Conservation (phyloP, 2,797 vertebrate species). For the Typhlichthys subterraneus region DNA sequence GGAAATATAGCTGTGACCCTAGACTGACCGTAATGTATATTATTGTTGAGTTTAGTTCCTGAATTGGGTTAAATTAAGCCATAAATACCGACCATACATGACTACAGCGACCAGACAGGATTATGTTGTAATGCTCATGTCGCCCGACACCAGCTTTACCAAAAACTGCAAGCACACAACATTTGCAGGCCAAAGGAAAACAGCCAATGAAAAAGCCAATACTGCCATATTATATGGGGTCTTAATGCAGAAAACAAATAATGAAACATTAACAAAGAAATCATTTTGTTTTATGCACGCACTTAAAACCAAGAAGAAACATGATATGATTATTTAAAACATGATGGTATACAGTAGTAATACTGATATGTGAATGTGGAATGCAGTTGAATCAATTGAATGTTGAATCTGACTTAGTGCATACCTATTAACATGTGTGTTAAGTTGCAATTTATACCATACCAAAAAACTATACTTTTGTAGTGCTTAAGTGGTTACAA, state of each 20-base stretch:
- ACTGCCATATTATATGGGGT: not conserved
- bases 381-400: no score
- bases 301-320: not conserved
- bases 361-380: no score
- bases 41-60: not conserved
- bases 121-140: conserved; percentile 24
- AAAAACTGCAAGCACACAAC: conserved; percentile 24
- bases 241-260: not conserved
- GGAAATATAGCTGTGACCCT: not conserved
- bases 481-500: no score
- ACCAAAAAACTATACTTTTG: no score
- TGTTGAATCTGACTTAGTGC: no score
- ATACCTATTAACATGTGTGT: no score
- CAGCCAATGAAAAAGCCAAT: conserved; percentile 21
- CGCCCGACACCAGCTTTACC: conserved; percentile 23
- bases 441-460: no score
- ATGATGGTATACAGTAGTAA: not conserved
- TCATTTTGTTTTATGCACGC: not conserved
- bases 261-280: not conserved
- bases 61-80: conserved; percentile 21
- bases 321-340: no score
- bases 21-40: not conserved
- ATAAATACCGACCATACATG: conserved; percentile 27
- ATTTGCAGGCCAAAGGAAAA: conserved; percentile 10
- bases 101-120: conserved; percentile 36